phyloP scores from a whole-genome alignment of 2,888 invertebrate species.

The Pristionchus entomophagus region DNA sequence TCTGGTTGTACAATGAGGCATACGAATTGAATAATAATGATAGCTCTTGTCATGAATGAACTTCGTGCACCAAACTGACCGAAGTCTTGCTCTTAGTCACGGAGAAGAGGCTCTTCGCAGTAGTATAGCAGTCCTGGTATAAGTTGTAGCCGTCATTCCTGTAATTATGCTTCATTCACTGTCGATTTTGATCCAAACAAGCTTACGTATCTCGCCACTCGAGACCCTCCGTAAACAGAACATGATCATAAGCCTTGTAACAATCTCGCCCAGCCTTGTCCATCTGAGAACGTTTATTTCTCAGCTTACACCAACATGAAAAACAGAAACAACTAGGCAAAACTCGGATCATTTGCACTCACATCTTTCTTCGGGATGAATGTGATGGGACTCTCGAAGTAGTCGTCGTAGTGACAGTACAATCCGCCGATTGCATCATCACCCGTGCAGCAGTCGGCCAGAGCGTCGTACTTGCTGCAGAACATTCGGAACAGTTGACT shows the following conservation, averaged over 20 bases:
- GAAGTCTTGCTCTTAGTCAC: background rate
- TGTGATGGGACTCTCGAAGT: background rate
- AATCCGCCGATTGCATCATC: constrained; percentile 12
- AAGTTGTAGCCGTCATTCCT: constrained; percentile 69
- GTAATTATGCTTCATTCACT: constrained; percentile 31
- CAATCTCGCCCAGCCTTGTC: background rate
- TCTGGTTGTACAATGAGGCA: background rate
- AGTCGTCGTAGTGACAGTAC: constrained; percentile 47
- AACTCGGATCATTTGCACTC: background rate
- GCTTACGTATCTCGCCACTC: background rate
- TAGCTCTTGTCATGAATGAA: background rate
- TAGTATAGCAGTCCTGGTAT: constrained; percentile 69
- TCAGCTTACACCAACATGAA: too few relatives aligned
- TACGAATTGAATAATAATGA: too few relatives aligned
- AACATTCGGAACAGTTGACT: background rate
- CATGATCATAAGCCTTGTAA: too few relatives aligned
- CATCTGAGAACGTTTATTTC: background rate
- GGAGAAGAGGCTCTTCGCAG: background rate
- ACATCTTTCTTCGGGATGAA: background rate
- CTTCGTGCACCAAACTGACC: background rate
- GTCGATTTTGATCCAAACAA: background rate
- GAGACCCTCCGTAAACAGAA: background rate
- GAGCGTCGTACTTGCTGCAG: constrained; percentile 25
- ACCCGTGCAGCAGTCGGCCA: constrained; percentile 33
- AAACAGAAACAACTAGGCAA: background rate